phyloP scores from a whole-genome alignment of 2,113 vertebrate genomes.

The Rhadina sibilatrix region DNA sequence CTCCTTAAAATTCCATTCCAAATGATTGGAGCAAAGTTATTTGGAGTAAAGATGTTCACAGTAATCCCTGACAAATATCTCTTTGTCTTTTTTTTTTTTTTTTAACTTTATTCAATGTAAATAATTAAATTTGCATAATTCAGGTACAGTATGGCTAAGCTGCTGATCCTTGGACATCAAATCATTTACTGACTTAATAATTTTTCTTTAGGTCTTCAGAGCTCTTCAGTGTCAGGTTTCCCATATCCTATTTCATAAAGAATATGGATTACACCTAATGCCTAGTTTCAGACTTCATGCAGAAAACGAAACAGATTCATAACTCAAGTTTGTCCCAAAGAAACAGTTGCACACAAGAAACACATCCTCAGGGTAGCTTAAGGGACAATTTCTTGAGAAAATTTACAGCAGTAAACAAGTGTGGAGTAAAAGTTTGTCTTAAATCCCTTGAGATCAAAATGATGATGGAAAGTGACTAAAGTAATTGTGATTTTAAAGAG shows the following conservation, averaged over 20 bases:
- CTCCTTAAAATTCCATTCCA: neutral
- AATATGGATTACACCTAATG: neutral
- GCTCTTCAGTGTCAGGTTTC: neutral
- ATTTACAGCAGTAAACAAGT: neutral
- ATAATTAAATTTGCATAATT: neutral
- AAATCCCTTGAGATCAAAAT: neutral
- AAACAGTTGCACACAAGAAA: neutral
- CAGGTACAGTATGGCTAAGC: neutral
- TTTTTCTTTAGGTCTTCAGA: neutral
- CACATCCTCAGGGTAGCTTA: neutral
- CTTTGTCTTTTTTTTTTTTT: neutral
- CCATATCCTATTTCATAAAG: neutral
- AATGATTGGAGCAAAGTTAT: neutral
- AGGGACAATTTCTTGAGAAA: neutral
- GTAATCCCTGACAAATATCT: neutral
- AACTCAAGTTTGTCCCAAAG: neutral
- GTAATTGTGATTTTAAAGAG: neutral
- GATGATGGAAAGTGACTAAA: neutral
- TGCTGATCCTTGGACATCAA: neutral
- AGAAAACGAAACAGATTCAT: neutral
- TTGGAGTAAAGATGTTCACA: neutral
- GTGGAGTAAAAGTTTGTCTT: neutral
- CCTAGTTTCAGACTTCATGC: neutral
- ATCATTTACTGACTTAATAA: neutral
- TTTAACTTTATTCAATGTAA: neutral